phyloP scores from a whole-genome alignment of 2,888 invertebrate species.

The Hydriomena furcata region DNA sequence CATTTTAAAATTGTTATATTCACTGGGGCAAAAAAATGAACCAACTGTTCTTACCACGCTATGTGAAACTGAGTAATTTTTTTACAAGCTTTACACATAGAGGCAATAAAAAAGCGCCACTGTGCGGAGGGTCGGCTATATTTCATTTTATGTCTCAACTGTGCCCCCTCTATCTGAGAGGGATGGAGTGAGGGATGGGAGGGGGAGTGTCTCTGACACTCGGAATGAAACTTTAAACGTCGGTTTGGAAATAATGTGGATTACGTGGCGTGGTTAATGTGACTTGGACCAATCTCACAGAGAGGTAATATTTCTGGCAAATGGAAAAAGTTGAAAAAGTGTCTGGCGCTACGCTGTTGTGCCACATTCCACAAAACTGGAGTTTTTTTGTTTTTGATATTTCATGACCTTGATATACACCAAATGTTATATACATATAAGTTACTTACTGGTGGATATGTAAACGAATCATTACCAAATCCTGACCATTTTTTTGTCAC shows the following conservation, averaged over 20 bases:
- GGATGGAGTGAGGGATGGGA: conserved; percentile 37
- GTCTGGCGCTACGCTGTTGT: conserved; percentile 17
- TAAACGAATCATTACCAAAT: too few species aligned
- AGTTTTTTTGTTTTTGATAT: too few species aligned
- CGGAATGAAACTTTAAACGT: conserved; percentile 76
- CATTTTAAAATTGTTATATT: too few species aligned
- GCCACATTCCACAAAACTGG: too few species aligned
- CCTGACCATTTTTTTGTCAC: too few species aligned
- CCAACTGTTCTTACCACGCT: conserved; percentile 8
- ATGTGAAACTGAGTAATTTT: conserved; percentile 55
- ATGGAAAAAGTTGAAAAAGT: conserved; percentile 27
- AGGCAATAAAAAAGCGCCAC: conserved; percentile 73
- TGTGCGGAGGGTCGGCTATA: conserved; percentile 61
- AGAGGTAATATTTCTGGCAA: conserved; percentile 31
- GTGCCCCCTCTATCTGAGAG: conserved; percentile 40
- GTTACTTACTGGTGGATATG: too few species aligned
- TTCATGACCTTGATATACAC: too few species aligned
- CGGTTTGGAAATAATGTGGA: conserved; percentile 63
- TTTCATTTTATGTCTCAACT: conserved; percentile 68
- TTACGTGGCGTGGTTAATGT: conserved; percentile 57
- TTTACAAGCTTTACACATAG: conserved; percentile 77
- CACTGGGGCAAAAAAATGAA: too few species aligned
- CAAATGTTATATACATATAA: too few species aligned
- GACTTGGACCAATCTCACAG: conserved; percentile 38
- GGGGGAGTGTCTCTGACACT: conserved; percentile 59